phyloP scores from a whole-genome alignment of 1,140 invertebrate genomes.

The Camponotus vicinus region DNA sequence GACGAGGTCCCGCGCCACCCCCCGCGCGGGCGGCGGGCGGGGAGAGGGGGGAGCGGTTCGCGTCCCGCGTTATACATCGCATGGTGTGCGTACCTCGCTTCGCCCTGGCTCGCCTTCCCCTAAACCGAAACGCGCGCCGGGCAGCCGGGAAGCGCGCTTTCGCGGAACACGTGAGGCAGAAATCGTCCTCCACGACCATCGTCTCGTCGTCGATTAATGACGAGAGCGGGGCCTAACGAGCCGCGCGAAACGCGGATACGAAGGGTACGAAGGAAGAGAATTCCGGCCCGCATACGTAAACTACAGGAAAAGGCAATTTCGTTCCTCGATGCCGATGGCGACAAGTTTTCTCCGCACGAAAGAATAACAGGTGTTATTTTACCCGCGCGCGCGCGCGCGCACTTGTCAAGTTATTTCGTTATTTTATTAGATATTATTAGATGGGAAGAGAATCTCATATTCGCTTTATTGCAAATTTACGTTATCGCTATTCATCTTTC shows the following conservation, averaged over 20 bases:
- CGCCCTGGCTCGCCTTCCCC: neutral
- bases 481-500: too few relatives aligned
- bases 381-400: neutral
- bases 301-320: neutral
- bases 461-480: too few relatives aligned
- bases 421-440: neutral
- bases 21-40: too few relatives aligned
- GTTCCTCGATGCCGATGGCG: neutral
- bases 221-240: slow-evolving; percentile 63
- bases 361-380: neutral
- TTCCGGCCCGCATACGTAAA: slow-evolving; percentile 9
- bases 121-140: slow-evolving; percentile 4
- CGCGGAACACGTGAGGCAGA: slow-evolving; percentile 51
- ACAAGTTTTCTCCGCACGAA: neutral
- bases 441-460: too few relatives aligned
- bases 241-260: slow-evolving; percentile 46
- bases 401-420: neutral
- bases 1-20: slow-evolving; percentile 44
- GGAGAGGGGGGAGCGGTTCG: slow-evolving; percentile 13
- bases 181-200: slow-evolving; percentile 33
- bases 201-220: slow-evolving; percentile 68
- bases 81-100: slow-evolving; percentile 9
- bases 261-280: neutral
- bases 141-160: slow-evolving; percentile 39
- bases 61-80: slow-evolving; percentile 10